Evolutionary conservation across 2,797 vertebrate genomes (phyloP), one percentile per base, ranked within the genome.

Genomic region (Clarias fuscus): DNA sequence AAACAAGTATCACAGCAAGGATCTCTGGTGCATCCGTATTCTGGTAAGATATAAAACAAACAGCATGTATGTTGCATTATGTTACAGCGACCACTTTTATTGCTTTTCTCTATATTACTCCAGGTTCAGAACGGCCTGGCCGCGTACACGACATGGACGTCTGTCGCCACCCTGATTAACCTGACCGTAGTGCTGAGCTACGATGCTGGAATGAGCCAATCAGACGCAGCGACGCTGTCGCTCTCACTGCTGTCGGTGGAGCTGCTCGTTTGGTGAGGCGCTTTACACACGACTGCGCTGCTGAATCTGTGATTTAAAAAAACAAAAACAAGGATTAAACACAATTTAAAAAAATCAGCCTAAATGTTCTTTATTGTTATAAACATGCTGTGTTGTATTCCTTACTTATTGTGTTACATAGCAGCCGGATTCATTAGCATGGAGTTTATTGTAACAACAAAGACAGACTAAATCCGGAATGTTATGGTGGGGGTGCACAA

Each of bases 101-200:
- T 56, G n/a, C 8, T n/a, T 65, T 65, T 10, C 24, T 20, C 4
- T 4, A 0, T 30, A 59, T 14, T 86, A 13, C 37, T 81, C 48
- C 88, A 97, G 96, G 93, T 97, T 65, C 96, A 97, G 91, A 97
- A 97, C 0, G 96, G 95, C n/a, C 87, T 97, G 67, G 95, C 92
- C 0, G 87, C 95, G 24, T 97, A 97, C 11, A 76, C 94, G 20
- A 95, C 96, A 0, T 97, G 97, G 96, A 96, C 95, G n/a, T 95
- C 94, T 58, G 93, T 97, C 0, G 96, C 96, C 40, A 93, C 94
- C 0, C 91, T 96, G 33, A 89, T 97, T 22, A 97, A 97, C 89
- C 92, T 97, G 1, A 85, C 94, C 0, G 0, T 97, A 2, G 95
- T 96, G 33, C 76, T 97, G n/a, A 92, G 86, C 75, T 93, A 94